Base-by-base conservation (phyloP, 2,888 invertebrate species). In the Cantharis nigra region DNA sequence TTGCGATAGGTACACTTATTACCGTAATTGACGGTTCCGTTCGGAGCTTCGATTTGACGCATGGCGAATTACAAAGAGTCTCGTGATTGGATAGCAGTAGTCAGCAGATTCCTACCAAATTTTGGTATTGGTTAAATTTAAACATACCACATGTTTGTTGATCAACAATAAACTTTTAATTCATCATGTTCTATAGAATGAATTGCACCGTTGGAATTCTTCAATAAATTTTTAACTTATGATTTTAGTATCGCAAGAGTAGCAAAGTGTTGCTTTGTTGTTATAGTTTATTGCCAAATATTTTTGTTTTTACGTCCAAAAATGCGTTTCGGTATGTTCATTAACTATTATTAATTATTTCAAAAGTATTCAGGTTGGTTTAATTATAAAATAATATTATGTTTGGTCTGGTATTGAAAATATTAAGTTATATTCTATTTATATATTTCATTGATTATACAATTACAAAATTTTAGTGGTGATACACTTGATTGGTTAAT, bases 91-190 rank as follows among this genome's bases (percentile, higher is more conserved):
- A 23, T 64, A 63, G 10, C 11, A 63, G n/a, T 14, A 65, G 81
- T 82, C 82, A 81, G 75, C 81, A 81, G 83, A 82, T 82, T 63
- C 65, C 64, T 62, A 49, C 16, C 33, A 26, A n/a, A 65, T 20
- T 26, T 28, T 70, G 20, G 14, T 28, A 82, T 82, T 83, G 83
- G 83, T 49, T 67, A 72, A 26, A 20, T 74, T 76, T 62, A 73
- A 83, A 81, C 83, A 83, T 76, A 80, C 83, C 81, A 83, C 81
- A 79, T 76, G 80, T 28, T 65, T 20, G 13, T 28, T 72, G 70
- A 70, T 67, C 72, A 72, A 70, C 63, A 63, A 63, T 28, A 7
- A 11, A 11, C 70, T 64, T 70, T 73, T 70, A 76, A 73, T 73
- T 72, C 33, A 76, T 72, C 63, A 64, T 64, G 18, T n/a, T 49